phyloP scores from a whole-genome alignment of 2,797 vertebrate genomes.

The Pseudotriccus pelzelni region DNA sequence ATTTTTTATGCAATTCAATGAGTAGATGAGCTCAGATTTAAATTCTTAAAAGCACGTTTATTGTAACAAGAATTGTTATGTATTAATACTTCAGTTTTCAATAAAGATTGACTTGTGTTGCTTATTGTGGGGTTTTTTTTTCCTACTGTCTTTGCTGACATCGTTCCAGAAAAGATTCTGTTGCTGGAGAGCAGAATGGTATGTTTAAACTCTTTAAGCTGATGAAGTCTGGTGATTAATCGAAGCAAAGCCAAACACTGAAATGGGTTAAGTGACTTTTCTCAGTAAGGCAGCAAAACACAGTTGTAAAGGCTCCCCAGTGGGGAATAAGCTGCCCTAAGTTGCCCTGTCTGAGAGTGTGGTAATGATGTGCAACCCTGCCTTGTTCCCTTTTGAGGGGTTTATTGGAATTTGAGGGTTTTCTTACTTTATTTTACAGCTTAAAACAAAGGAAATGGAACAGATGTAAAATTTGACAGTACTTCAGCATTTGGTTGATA shows the following conservation, averaged over 20 bases:
- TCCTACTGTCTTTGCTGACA: background rate
- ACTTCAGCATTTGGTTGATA: background rate
- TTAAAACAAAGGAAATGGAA: background rate
- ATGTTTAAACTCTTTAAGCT: background rate
- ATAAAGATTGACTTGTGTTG: slow-evolving; percentile 88
- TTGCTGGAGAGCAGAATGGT: background rate
- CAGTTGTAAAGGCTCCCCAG: background rate
- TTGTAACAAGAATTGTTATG: slow-evolving; percentile 86
- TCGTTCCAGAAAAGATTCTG: background rate
- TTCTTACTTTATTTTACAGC: background rate
- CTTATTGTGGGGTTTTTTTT: slow-evolving; percentile 56
- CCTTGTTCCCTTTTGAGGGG: background rate
- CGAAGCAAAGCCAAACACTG: background rate
- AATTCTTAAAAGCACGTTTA: slow-evolving; percentile 85
- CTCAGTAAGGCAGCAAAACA: background rate
- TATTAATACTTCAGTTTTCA: slow-evolving; percentile 87
- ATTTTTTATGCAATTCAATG: slow-evolving; percentile 84
- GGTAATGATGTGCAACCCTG: background rate
- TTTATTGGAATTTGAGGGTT: background rate
- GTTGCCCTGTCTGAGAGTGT: background rate
- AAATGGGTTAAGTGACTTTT: background rate
- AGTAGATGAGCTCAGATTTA: slow-evolving; percentile 82
- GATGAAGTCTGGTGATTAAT: background rate
- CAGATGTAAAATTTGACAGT: background rate
- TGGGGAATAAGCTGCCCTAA: background rate